Evolutionary conservation across 2,888 invertebrate genomes (phyloP), one percentile per base, ranked within the genome.

Genomic region (Trachelus tabidus): DNA sequence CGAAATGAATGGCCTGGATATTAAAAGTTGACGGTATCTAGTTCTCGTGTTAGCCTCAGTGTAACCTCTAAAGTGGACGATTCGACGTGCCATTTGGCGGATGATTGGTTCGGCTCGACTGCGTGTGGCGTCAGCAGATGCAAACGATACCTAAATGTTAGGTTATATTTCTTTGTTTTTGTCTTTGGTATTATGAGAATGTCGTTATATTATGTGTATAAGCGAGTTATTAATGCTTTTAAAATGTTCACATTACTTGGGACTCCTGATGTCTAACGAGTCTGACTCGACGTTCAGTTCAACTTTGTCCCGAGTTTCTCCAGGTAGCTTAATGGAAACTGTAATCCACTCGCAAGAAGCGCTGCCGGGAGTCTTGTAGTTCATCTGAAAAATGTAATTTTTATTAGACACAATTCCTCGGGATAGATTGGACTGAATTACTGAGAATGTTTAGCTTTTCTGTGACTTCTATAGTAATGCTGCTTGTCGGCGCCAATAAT

Each of bases 281-380:
- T 93, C 88, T n/a, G 88, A 85, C 83, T 91, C 89, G 35, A 91
- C 95, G 81, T 95, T 94, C 73, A 98, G 92, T 82, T 96, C 95
- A 79, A 98, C 94, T 87, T 96, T 95, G 83, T 95, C 94, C 73
- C 94, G 94, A 80, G 94, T 94, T 88, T 97, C 97, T 3, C 94
- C 95, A 0, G 97, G 96, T 90, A 98, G 92, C 85, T 94, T 92
- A 30, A 98, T 94, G 80, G 94, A 93, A 34, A 98, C 92, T n/a
- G 97, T 93, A 92, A 98, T 94, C 90, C 97, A 96, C 91, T 98
- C 98, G 92, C 98, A 98, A 87, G 97, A 97, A 4, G 96, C 94
- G 0, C 96, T 95, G 2, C 94, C 92, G 31, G 95, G 94, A 0
- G 95, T 96, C 90, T 96, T 97, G 80, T 95, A 95, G 1, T 96